phyloP scores from a whole-genome alignment of 2,113 vertebrate genomes.

The Myotis yumanensis region DNA sequence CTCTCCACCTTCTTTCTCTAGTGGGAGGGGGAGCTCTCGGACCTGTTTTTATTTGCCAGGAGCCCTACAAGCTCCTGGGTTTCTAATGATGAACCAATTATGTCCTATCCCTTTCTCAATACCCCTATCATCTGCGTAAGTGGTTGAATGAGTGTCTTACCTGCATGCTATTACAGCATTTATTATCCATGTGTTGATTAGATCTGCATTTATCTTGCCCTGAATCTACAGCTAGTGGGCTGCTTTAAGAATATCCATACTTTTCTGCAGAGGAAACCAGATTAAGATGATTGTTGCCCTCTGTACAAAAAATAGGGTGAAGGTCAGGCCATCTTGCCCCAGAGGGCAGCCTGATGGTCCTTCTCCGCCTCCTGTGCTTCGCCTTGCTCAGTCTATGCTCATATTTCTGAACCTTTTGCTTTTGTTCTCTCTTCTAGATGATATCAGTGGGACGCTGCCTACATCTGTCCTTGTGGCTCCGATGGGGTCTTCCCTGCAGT shows the following conservation, averaged over 20 bases:
- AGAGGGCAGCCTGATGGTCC: constrained; percentile 10
- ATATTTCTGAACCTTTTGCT: constrained; percentile 75
- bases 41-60: constrained; percentile 7
- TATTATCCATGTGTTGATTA: background rate
- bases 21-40: background rate
- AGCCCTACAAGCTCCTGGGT: background rate
- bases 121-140: background rate
- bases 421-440: constrained; percentile 91
- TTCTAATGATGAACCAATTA: constrained; percentile 29
- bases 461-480: constrained; percentile 94
- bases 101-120: background rate
- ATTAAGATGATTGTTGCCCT: background rate
- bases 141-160: background rate
- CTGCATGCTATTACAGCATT: background rate
- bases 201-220: background rate
- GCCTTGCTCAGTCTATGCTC: constrained; percentile 38
- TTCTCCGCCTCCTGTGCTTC: constrained; percentile 42
- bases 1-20: background rate
- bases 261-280: background rate
- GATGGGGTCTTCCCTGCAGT: constrained; percentile 96
- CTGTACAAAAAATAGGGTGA: background rate
- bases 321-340: constrained; percentile 2
- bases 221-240: background rate
- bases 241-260: background rate
- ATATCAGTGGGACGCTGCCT: constrained; percentile 95